These are phyloP conservation scores for Stegophylla sp. DNA, from an alignment of 2,888 invertebrate genomes.

Conservation along the genomic window DNA sequence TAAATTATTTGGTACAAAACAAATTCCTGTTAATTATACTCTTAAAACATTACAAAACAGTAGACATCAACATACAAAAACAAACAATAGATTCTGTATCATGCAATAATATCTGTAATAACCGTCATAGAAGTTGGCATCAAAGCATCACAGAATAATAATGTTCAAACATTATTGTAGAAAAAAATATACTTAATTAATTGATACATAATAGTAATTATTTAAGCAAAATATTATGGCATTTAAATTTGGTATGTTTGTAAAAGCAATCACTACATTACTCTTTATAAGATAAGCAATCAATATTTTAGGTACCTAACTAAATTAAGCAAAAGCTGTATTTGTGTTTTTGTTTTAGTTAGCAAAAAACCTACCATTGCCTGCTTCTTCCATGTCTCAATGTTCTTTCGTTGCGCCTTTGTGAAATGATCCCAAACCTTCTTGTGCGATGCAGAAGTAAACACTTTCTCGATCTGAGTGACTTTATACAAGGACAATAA, in stretches of 20 bases:
- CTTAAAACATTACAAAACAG: constrained; percentile 20
- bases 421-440: constrained; percentile 99
- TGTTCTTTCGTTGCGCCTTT: constrained; percentile 98
- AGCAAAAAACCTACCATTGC: constrained; percentile 78
- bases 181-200: neutral
- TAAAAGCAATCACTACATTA: neutral
- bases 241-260: neutral
- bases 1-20: constrained; percentile 55
- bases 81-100: neutral
- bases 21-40: constrained; percentile 56
- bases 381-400: constrained; percentile 97
- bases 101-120: constrained; percentile 29
- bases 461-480: constrained; percentile 98
- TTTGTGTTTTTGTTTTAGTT: constrained; percentile 45
- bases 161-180: neutral
- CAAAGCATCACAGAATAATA: neutral
- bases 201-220: neutral
- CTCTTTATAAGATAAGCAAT: constrained; percentile 26
- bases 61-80: constrained; percentile 19
- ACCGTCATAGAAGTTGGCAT: neutral
- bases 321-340: constrained; percentile 60
- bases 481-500: constrained; percentile 70
- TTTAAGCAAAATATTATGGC: constrained; percentile 24
- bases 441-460: constrained; percentile 93
- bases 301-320: constrained; percentile 55